Evolutionary conservation across 2,797 vertebrate genomes (phyloP).

Genomic region (Monodelphis domestica): DNA sequence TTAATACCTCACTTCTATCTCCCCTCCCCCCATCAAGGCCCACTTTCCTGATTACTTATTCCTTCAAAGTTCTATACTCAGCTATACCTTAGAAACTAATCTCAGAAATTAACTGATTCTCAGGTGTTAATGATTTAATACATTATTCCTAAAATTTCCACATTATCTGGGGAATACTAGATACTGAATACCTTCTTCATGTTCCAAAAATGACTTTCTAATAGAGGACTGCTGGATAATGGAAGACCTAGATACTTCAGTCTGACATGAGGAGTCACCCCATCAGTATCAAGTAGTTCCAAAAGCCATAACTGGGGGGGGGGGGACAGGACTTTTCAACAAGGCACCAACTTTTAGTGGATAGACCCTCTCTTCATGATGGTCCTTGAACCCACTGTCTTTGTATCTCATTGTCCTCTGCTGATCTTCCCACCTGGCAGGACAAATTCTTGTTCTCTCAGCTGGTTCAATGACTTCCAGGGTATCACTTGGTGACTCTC

Average conservation of each 20-base stretch:
- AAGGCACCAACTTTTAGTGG: background rate
- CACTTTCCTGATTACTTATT: background rate
- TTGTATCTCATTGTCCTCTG: background rate
- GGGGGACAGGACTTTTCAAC: background rate
- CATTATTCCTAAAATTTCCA: background rate
- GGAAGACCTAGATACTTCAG: background rate
- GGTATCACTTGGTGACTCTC: background rate
- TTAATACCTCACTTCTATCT: background rate
- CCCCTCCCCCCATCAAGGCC: background rate
- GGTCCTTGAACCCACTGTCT: background rate
- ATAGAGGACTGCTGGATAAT: background rate
- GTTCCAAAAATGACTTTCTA: background rate
- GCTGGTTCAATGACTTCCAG: background rate
- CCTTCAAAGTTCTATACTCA: background rate
- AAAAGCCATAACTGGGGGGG: background rate
- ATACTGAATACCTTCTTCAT: background rate
- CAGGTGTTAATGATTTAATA: background rate
- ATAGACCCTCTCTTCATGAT: background rate
- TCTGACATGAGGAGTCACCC: background rate
- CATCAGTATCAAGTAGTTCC: background rate
- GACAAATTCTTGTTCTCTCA: background rate
- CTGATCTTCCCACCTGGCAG: background rate
- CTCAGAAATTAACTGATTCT: background rate
- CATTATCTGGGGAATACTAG: background rate
- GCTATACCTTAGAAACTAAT: background rate